Base-by-base conservation (phyloP, 2,113 vertebrate species). In the Erinaceus europaeus region DNA sequence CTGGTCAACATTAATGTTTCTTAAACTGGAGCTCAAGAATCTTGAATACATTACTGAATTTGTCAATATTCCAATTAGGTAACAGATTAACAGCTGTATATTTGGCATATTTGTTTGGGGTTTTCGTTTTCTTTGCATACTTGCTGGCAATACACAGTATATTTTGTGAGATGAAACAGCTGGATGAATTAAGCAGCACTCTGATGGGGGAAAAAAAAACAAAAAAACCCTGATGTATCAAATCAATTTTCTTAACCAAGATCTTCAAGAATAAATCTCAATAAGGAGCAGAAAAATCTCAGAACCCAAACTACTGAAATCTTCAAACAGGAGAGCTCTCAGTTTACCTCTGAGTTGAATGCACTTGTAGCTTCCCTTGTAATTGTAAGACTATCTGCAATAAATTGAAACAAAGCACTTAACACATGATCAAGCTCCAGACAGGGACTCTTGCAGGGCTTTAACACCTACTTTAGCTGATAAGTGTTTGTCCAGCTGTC, bases 381-480 rank as follows among this genome's bases (percentile, higher is more conserved):
- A 90, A 92, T 72, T 94, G 52, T 55, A 12, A 79, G 89, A 83
- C 67, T 87, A 93, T 64, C 74, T 85, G 50, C 55, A 44, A 68
- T 80, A 64, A 79, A 89, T 1, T 36, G 52, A 79, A 92, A 88
- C 46, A 86, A 91, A 90, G 84, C 36, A 94, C 85, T 88, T 90
- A 91, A 94, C 80, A 76, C 53, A 59, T 9, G 32, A 84, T 91
- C 59, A 89, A 86, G 79, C 91, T 89, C 90, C 85, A 84, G 62
- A 84, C 67, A 15, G 79, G 48, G 62, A 94, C 85, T 81, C 34
- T 91, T 27, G 67, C 64, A 83, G 94, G 74, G 85, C 86, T 93
- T 96, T 90, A 88, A 94, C 94, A 95, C 86, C 90, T 95, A 94
- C 91, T 93, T 96, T 52, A 89, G 73, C 86, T 91, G 57, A 94